phyloP scores from a whole-genome alignment of 2,888 invertebrate genomes.

The Ormyrus nitidulus region DNA sequence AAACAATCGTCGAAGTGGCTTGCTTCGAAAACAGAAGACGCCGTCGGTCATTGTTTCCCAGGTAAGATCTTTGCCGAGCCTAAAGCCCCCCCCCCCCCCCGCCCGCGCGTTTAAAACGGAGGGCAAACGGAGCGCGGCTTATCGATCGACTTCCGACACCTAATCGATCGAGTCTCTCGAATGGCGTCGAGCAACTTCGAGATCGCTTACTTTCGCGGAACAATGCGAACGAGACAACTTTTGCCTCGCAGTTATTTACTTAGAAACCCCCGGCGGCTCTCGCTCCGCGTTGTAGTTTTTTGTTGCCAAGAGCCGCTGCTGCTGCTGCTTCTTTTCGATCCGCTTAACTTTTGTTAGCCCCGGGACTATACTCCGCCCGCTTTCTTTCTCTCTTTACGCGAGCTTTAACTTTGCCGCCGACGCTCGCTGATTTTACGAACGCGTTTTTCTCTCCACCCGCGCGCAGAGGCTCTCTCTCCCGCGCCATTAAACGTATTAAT shows the following conservation, averaged over 20 bases:
- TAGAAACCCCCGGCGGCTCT: background rate
- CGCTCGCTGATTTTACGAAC: background rate
- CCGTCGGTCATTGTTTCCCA: background rate
- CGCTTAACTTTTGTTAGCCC: slow-evolving; percentile 11
- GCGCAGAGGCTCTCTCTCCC: background rate
- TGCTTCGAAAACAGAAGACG: background rate
- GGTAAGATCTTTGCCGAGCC: background rate
- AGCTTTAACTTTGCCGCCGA: background rate
- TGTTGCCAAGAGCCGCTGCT: background rate
- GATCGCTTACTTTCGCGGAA: slow-evolving; percentile 43
- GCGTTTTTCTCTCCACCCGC: background rate
- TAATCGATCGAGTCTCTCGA: slow-evolving; percentile 60
- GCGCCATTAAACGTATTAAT: too few relatives aligned
- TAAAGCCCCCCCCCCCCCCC: background rate
- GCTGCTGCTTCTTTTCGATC: background rate
- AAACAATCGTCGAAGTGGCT: slow-evolving; percentile 5
- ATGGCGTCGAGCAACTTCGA: slow-evolving; percentile 28
- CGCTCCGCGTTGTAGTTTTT: background rate
- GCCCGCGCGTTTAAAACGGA: background rate
- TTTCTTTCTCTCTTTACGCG: background rate
- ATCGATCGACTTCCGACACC: slow-evolving; percentile 64
- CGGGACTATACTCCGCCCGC: background rate
- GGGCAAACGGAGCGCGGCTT: slow-evolving; percentile 63
- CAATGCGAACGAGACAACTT: slow-evolving; percentile 44
- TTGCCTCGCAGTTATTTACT: slow-evolving; percentile 45